These are phyloP conservation scores for Sciurus carolinensis DNA, from an alignment of 2,797 vertebrate species.

Conservation along the genomic window DNA sequence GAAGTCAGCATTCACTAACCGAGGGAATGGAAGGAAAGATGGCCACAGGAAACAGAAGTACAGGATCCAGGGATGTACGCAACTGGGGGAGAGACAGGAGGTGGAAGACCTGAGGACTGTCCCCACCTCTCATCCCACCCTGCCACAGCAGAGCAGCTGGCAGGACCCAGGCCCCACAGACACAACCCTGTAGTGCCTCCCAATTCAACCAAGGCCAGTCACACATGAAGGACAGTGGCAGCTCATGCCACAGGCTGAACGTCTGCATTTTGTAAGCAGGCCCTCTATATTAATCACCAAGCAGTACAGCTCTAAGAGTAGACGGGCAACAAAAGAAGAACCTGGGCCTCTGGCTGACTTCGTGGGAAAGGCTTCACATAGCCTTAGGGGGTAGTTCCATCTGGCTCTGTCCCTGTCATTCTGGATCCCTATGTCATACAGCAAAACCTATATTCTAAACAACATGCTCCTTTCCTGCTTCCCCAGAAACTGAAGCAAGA, in stretches of 20 bases:
- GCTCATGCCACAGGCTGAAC: neutral
- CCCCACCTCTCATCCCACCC: neutral
- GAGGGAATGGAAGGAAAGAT: neutral
- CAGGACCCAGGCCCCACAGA: neutral
- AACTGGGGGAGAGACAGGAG: no score
- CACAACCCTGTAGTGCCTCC: neutral
- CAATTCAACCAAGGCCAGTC: neutral
- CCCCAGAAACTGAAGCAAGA: neutral
- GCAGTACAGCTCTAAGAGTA: neutral
- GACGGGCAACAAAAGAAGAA: neutral
- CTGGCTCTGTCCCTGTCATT: neutral
- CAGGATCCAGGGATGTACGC: fast-evolving
- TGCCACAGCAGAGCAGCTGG: fast-evolving
- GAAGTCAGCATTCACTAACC: neutral
- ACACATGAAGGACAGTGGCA: neutral
- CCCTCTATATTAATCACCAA: neutral
- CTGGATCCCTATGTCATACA: neutral
- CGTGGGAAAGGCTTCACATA: neutral
- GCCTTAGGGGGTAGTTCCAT: neutral
- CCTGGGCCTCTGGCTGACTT: neutral
- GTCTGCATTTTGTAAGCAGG: neutral
- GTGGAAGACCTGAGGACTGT: neutral
- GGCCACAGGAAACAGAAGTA: neutral
- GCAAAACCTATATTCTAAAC: neutral
- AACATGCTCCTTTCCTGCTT: neutral